Evolutionary conservation across 2,888 invertebrate species (phyloP).

Genomic region (Cryptocephalus moraei): DNA sequence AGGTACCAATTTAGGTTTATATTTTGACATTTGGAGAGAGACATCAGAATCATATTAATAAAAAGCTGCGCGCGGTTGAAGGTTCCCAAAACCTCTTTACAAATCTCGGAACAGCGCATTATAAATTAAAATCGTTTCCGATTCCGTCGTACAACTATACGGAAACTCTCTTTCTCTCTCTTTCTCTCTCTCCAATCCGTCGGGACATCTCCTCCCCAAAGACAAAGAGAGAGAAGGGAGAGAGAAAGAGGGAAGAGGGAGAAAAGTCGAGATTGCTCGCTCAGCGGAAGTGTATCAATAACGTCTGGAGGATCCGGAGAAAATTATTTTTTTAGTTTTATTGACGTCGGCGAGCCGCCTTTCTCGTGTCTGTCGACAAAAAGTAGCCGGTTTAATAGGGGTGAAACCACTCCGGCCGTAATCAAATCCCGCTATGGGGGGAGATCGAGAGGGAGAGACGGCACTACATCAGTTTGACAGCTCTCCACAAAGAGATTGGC

Average conservation of each 20-base stretch:
- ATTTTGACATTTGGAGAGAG: too few species aligned
- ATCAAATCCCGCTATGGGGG: conserved; percentile 34
- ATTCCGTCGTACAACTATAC: too few species aligned
- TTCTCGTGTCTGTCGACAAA: conserved; percentile 15
- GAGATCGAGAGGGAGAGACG: conserved; percentile 10
- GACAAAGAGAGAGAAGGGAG: neutral
- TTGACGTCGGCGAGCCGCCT: neutral
- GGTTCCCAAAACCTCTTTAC: too few species aligned
- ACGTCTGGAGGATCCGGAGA: neutral
- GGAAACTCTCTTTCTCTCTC: too few species aligned
- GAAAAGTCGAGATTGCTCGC: neutral
- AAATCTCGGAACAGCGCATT: too few species aligned
- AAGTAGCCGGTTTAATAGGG: conserved; percentile 40
- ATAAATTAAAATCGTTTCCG: too few species aligned
- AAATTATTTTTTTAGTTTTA: neutral
- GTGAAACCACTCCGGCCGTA: conserved; percentile 42
- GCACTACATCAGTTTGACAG: conserved; percentile 29
- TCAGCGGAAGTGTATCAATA: neutral
- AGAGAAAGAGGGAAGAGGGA: neutral
- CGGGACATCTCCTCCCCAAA: neutral
- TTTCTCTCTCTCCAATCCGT: neutral
- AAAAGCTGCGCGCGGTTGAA: too few species aligned
- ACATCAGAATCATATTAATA: too few species aligned
- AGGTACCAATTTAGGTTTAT: too few species aligned
- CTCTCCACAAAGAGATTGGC: conserved; percentile 24